Base-by-base conservation (phyloP, 2,888 invertebrate genomes). In the Drosophila bunnanda region DNA sequence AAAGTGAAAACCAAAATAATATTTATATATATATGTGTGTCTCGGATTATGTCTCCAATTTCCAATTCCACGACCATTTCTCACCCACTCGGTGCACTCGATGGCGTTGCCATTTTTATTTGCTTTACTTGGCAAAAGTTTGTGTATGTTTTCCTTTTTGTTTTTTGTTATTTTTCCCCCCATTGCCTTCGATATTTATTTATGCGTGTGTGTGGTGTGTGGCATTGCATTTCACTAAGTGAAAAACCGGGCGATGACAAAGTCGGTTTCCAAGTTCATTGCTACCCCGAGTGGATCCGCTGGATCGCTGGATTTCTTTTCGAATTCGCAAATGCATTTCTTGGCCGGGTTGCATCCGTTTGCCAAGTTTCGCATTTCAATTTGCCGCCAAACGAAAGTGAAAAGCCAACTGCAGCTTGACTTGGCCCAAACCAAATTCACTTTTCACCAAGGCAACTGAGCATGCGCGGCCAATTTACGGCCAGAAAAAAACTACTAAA, bases 341-440 rank as follows among this genome's bases (percentile, higher is more conserved):
- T 61, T 76, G 59, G 60, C 50, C 50, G 32, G 32, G 32, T 52
- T 52, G 88, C 85, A 85, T 85, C 85, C 85, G 85, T 83, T 85
- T 86, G 85, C 85, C 87, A 88, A 88, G 85, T 88, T 79, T 85
- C 83, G 79, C 86, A 80, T 85, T 85, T 79, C 85, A 78, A 82
- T 75, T 75, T 82, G 86, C 82, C 41, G 52, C 76, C 85, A 83
- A 85, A 86, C 83, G 88, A 88, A 85, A 85, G 85, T 85, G 85
- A 85, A 85, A 84, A 86, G 83, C 61, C 69, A 65, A 76, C 71
- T 77, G 77, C 76, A 64, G 52, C 56, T 52, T 41, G 55, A 48
- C 52, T 61, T 66, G 65, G 65, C 52, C 59, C 46, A 56, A 30
- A 36, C 53, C 56, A 44, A 85, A 88, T 88, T 76, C 88, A 80